Evolutionary conservation across 1,140 invertebrate genomes (phyloP).

Genomic region (Meloidogyne chitwoodi): DNA sequence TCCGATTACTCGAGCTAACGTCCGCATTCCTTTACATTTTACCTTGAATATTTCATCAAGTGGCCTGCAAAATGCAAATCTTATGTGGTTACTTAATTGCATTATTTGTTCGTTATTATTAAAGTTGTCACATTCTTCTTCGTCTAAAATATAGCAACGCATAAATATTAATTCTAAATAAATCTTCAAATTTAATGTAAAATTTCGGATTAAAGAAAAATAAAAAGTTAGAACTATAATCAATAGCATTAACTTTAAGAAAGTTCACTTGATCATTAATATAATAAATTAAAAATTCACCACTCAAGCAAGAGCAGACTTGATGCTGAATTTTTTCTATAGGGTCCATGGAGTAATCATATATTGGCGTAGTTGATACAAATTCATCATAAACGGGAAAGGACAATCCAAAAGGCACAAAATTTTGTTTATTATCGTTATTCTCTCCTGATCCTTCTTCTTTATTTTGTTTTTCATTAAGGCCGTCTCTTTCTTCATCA

Average conservation of each 20-base stretch:
- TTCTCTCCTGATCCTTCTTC: conserved; percentile 9
- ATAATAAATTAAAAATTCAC: too few relatives aligned
- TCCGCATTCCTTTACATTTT: conserved; percentile 17
- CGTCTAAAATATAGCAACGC: background rate
- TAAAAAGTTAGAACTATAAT: background rate
- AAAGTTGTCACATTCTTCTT: conserved; percentile 8
- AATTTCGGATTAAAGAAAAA: background rate
- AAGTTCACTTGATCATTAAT: too few relatives aligned
- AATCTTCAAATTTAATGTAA: too few relatives aligned
- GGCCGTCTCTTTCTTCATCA: background rate
- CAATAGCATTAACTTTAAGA: too few relatives aligned
- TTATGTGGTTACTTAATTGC: conserved; percentile 3
- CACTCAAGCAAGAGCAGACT: conserved; percentile 13
- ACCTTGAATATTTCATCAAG: conserved; percentile 11
- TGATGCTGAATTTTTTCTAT: background rate
- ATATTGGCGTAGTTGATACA: conserved; percentile 17
- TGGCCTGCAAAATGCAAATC: conserved; percentile 15
- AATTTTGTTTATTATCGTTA: background rate
- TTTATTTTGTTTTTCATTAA: background rate
- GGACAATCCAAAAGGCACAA: conserved; percentile 9
- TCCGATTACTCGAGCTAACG: conserved; percentile 10
- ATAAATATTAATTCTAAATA: background rate
- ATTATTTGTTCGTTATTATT: background rate
- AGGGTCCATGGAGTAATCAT: conserved; percentile 12
- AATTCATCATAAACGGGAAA: conserved; percentile 24